A percentile compares a stretch with the other conserved stretches of the same genome.
phyloP scores from a whole-genome alignment of 2,113 vertebrate species.

The Protobothrops mucrosquamatus region DNA sequence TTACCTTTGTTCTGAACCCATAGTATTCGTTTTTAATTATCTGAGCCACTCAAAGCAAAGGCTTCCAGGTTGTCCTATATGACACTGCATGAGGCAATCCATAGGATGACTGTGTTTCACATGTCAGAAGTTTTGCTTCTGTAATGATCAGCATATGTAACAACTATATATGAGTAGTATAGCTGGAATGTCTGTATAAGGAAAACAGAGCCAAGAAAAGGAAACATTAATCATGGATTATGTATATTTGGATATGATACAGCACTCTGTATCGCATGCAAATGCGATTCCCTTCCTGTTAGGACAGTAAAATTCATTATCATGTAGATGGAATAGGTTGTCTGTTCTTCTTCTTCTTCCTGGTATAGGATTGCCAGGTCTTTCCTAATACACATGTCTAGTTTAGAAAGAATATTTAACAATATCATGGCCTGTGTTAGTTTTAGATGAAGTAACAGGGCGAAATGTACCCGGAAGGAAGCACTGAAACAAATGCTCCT shows the following conservation, averaged over 20 bases:
- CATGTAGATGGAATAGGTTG: background rate
- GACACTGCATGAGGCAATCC: background rate
- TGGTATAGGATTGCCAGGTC: background rate
- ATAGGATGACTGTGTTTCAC: too few species aligned
- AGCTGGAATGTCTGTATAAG: background rate
- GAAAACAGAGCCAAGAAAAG: background rate
- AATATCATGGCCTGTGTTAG: background rate
- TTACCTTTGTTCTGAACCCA: background rate
- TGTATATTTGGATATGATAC: background rate
- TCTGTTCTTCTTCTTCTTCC: background rate
- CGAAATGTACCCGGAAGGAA: background rate
- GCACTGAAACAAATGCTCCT: background rate
- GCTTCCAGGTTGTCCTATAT: background rate
- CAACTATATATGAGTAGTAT: background rate
- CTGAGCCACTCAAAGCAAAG: background rate
- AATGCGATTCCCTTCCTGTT: background rate
- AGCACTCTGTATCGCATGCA: too few species aligned
- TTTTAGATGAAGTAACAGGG: background rate
- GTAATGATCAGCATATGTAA: background rate
- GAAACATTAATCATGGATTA: background rate
- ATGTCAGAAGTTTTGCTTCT: background rate
- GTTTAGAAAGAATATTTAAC: background rate
- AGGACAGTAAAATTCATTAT: background rate
- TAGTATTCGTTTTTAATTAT: background rate
- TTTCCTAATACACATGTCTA: background rate